These are phyloP conservation scores for Pseudomyrmex dendroicus DNA, from an alignment of 1,140 invertebrate species.

Conservation along the genomic window DNA sequence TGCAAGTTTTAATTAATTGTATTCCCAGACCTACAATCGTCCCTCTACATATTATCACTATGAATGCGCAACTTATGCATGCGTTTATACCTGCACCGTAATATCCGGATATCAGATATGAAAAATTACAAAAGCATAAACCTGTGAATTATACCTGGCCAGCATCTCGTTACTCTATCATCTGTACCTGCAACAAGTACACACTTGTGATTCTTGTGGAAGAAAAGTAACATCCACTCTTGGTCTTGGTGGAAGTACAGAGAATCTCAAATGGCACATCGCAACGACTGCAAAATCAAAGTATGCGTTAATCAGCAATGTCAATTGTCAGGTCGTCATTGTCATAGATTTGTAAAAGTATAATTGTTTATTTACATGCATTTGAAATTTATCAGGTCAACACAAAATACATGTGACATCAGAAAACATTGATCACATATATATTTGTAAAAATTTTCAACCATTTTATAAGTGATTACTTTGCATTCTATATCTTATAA, in stretches of 20 bases:
- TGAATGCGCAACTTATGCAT: conserved; percentile 68
- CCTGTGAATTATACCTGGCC: conserved; percentile 63
- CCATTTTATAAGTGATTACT: conserved; percentile 59
- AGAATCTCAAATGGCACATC: conserved; percentile 75
- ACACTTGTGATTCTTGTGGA: conserved; percentile 66
- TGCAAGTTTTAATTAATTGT: conserved; percentile 60
- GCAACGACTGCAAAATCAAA: conserved; percentile 79
- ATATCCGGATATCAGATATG: conserved; percentile 65
- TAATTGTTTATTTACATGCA: conserved; percentile 73
- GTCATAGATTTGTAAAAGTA: conserved; percentile 78
- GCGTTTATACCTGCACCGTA: conserved; percentile 71
- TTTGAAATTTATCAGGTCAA: conserved; percentile 58
- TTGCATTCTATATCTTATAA: conserved; percentile 33
- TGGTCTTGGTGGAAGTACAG: conserved; percentile 74
- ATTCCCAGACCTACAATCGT: conserved; percentile 58
- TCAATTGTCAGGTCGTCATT: conserved; percentile 81
- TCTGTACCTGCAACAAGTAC: conserved; percentile 70
- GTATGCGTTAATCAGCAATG: conserved; percentile 82
- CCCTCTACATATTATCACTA: conserved; percentile 53
- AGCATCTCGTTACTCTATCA: conserved; percentile 66
- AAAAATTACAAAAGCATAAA: conserved; percentile 65
- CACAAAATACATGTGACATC: conserved; percentile 20
- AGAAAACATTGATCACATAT: conserved; percentile 55
- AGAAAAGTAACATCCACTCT: conserved; percentile 70
- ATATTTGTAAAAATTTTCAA: conserved; percentile 62